A percentile compares a stretch with the other conserved stretches of the same genome.
phyloP scores from a whole-genome alignment of 2,797 vertebrate genomes.

The Sebastiscus albofasciatus region DNA sequence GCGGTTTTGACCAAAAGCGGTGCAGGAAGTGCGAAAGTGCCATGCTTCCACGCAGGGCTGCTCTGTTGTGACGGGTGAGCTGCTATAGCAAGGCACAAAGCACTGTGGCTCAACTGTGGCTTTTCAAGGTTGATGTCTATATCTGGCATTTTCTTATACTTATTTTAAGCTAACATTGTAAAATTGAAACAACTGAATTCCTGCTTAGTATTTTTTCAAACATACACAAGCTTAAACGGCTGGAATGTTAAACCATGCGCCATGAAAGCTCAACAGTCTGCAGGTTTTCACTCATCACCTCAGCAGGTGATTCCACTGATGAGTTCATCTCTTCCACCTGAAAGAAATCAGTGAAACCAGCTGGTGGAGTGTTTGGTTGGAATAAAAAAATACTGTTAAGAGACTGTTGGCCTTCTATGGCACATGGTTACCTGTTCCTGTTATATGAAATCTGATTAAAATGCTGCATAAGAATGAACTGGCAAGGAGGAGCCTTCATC shows the following conservation, averaged over 20 bases:
- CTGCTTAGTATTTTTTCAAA: background rate
- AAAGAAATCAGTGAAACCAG: background rate
- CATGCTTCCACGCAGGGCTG: conserved; percentile 61
- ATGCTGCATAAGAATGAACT: background rate
- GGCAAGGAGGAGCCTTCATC: background rate
- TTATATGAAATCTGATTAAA: background rate
- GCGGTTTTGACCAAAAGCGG: conserved; percentile 73
- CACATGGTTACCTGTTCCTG: background rate
- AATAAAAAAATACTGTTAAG: background rate
- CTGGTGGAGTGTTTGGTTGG: background rate
- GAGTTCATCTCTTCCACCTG: background rate
- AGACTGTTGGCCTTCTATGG: background rate
- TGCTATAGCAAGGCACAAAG: conserved; percentile 55
- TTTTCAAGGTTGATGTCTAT: conserved; percentile 32
- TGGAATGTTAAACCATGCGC: background rate
- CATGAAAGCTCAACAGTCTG: background rate
- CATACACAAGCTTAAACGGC: background rate
- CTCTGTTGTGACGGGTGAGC: conserved; percentile 23
- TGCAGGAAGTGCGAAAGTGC: conserved; percentile 75
- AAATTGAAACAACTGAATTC: background rate
- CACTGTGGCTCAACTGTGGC: background rate
- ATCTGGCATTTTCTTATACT: conserved; percentile 2
- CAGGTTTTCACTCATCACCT: background rate
- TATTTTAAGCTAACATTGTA: conserved; percentile 5
- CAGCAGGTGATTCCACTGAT: conserved; percentile 4